Evolutionary conservation across 2,113 vertebrate genomes (phyloP).

Genomic region (Cochlearius cochlearius): DNA sequence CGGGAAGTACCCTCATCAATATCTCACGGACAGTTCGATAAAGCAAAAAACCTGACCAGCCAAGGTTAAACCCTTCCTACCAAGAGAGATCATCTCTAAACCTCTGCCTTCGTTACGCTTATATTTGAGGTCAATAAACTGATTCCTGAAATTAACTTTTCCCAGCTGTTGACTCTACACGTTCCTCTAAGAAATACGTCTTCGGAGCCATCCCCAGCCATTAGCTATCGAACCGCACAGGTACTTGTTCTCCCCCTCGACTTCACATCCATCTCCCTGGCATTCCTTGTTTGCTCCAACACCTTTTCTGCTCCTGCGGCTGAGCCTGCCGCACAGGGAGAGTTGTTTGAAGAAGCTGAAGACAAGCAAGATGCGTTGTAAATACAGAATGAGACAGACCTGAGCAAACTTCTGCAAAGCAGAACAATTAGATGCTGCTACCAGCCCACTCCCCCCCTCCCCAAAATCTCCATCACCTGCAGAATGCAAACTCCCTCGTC

Average conservation of each 20-base stretch:
- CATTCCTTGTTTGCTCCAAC: rapidly evolving
- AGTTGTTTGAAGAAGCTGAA: neutral
- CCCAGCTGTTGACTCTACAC: neutral
- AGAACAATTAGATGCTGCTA: neutral
- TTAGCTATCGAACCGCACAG: neutral
- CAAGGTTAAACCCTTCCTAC: neutral
- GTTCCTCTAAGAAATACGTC: neutral
- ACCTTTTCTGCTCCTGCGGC: neutral
- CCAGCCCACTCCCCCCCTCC: neutral
- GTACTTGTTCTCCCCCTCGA: neutral
- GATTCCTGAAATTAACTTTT: neutral
- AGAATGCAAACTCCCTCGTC: rapidly evolving
- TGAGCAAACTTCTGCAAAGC: neutral
- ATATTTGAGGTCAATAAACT: neutral
- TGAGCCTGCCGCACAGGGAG: neutral
- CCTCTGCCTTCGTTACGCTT: neutral
- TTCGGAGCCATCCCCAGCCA: neutral
- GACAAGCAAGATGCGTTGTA: rapidly evolving
- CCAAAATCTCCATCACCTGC: rapidly evolving
- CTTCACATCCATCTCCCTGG: rapidly evolving
- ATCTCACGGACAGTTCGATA: neutral
- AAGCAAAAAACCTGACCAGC: neutral
- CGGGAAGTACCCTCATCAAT: neutral
- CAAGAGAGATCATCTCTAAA: neutral
- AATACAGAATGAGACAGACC: neutral